These are phyloP conservation scores for Diploptera punctata DNA, from an alignment of 2,888 invertebrate species.

Conservation along the genomic window DNA sequence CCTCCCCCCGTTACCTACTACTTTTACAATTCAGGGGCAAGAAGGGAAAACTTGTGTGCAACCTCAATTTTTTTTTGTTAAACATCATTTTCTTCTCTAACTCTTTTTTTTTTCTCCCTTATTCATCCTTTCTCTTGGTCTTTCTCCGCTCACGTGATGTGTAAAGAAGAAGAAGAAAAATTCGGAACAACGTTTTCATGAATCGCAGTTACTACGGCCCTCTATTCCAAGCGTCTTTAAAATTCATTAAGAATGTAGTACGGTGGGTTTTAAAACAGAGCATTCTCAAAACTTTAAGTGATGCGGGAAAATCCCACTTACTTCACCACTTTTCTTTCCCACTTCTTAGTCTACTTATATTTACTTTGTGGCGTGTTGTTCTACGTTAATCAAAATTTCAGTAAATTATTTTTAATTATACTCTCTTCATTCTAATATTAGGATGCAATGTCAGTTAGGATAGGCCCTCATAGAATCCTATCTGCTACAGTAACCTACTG, in stretches of 20 bases:
- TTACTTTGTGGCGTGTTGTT: too few relatives aligned
- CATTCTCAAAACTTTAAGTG: conserved; percentile 21
- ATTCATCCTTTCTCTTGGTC: conserved; percentile 9
- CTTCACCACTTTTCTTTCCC: conserved; percentile 3
- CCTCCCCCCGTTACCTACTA: too few relatives aligned
- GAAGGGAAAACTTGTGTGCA: conserved; percentile 14
- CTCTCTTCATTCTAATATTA: too few relatives aligned
- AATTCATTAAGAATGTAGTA: conserved; percentile 37
- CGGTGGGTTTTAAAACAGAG: conserved; percentile 12
- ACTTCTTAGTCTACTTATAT: too few relatives aligned
- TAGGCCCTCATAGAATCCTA: too few relatives aligned
- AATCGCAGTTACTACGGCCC: conserved; percentile 21
- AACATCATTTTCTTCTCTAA: conserved; percentile 21
- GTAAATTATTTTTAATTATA: too few relatives aligned
- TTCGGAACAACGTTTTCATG: conserved; percentile 35
- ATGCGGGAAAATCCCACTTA: neutral
- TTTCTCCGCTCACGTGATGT: neutral
- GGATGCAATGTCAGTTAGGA: too few relatives aligned
- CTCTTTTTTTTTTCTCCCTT: neutral
- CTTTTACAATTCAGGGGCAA: neutral
- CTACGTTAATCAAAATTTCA: too few relatives aligned
- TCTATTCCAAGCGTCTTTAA: conserved; percentile 32
- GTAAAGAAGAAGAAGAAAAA: conserved; percentile 29
- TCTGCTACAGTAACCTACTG: too few relatives aligned
- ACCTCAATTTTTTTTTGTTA: neutral